Conservation (phyloP, 1,140 invertebrate species). For the Atopsyche davidsoni region DNA sequence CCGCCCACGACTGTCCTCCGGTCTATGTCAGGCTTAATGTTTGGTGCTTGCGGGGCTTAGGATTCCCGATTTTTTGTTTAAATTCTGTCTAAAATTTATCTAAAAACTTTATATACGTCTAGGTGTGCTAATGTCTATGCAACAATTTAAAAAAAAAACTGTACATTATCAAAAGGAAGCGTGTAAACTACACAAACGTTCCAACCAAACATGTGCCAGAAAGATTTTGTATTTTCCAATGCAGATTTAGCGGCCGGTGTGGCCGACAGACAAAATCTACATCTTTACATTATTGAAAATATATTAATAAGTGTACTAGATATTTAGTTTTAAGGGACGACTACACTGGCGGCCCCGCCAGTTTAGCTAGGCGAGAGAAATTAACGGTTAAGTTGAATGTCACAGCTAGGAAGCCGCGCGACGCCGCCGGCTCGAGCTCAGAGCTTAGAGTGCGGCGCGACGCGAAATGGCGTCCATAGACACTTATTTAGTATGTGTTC, state of each 20-base stretch:
- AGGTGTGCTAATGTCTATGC: slow-evolving; percentile 20
- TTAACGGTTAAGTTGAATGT: slow-evolving; percentile 25
- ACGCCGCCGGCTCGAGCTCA: no score
- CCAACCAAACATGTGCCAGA: slow-evolving; percentile 47
- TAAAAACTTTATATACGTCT: slow-evolving; percentile 26
- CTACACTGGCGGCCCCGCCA: slow-evolving; percentile 23
- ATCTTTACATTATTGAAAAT: slow-evolving; percentile 28
- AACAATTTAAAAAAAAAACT: slow-evolving; percentile 25
- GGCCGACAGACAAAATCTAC: slow-evolving; percentile 22
- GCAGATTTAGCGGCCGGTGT: slow-evolving; percentile 22
- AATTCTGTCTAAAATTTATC: slow-evolving; percentile 31
- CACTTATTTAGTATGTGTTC: slow-evolving; percentile 29
- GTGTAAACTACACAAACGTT: slow-evolving; percentile 41
- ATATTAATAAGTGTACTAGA: slow-evolving; percentile 26
- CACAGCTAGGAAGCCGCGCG: slow-evolving; percentile 31
- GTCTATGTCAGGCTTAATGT: slow-evolving; percentile 15
- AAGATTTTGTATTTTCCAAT: slow-evolving; percentile 36
- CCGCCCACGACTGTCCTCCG: neutral
- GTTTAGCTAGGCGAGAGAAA: slow-evolving; percentile 27
- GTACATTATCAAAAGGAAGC: slow-evolving; percentile 26
- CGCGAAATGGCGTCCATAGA: slow-evolving; percentile 4
- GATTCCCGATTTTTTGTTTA: slow-evolving; percentile 30
- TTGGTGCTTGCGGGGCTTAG: slow-evolving; percentile 30
- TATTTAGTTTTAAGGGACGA: slow-evolving; percentile 24
- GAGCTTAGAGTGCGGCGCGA: slow-evolving; percentile 17